Evolutionary conservation across 1,140 invertebrate genomes (phyloP).

Genomic region (Gryon sp.): DNA sequence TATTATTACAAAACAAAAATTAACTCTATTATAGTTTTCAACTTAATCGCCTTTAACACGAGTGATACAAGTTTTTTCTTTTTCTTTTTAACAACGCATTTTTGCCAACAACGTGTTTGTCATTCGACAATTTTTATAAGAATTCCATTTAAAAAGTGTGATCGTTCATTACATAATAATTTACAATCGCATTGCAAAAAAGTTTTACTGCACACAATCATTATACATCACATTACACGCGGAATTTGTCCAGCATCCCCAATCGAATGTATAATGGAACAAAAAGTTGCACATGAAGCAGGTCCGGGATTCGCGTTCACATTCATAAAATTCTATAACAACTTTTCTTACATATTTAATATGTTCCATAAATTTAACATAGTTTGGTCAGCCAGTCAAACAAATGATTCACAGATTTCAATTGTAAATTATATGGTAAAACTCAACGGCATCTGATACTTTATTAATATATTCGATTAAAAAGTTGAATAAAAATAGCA

Average conservation of each 20-base stretch:
- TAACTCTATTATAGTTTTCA: slow-evolving; percentile 21
- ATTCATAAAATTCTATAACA: slow-evolving; percentile 56
- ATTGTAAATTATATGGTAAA: no score
- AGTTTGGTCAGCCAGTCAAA: not conserved
- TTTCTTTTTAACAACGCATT: not conserved
- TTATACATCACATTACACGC: slow-evolving; percentile 60
- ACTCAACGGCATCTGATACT: no score
- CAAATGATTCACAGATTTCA: slow-evolving; percentile 22
- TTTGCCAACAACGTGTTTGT: not conserved
- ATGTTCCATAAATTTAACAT: slow-evolving; percentile 18
- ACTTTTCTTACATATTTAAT: slow-evolving; percentile 46
- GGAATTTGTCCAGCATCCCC: slow-evolving; percentile 56
- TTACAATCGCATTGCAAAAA: slow-evolving; percentile 50
- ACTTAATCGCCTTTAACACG: slow-evolving; percentile 42
- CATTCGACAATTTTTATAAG: slow-evolving; percentile 25
- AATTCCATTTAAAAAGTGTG: slow-evolving; percentile 42
- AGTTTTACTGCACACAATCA: slow-evolving; percentile 32
- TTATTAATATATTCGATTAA: no score
- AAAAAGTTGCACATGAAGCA: slow-evolving; percentile 40
- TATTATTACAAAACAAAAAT: no score
- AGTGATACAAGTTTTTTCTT: slow-evolving; percentile 25
- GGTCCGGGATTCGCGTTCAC: slow-evolving; percentile 14
- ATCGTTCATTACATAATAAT: slow-evolving; percentile 58
- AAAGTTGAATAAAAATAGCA: no score
- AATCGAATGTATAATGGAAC: slow-evolving; percentile 59